Base-by-base conservation (phyloP, 2,888 invertebrate species). In the Steromphala cineraria region DNA sequence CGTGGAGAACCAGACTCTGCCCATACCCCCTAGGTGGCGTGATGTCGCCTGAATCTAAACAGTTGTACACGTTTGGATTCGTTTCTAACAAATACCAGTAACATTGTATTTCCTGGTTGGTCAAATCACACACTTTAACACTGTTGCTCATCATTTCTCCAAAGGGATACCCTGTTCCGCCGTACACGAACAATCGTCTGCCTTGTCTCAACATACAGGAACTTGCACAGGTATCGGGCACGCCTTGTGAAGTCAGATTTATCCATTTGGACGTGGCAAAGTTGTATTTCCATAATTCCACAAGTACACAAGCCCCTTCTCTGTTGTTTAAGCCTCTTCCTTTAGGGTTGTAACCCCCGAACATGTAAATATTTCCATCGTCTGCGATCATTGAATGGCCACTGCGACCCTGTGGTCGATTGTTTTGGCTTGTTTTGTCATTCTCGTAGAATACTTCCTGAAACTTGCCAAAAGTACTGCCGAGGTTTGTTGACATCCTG, bases 141-240 rank as follows among this genome's bases (percentile, higher is more conserved):
- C 97, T 84, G 80, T 87, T 98, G 90, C 97, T 97, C 90, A 97
- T 96, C 83, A 95, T 95, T 78, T 95, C 95, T 1, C 98, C 98
- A 93, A 98, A 98, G 0, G 98, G 98, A 82, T 96, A 96, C 2
- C 97, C 97, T n/a, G 98, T 98, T 0, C 98, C 98, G n/a, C 98
- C 98, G 94, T 96, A 97, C 79, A 98, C 96, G 94, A 97, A 95
- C 91, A 98, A 80, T 52, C 87, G 81, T 40, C 88, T 85, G 53
- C 85, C 83, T 0, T 79, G 80, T 13, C 86, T 81, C 8, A 77
- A 78, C 31, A 87, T 75, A 31, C 82, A 86, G 0, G 87, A 82
- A 0, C 86, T 86, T 0, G 88, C 88, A 82, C 87, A 87, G 10
- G 88, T 86, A 24, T 67, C 31, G 19, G 88, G 85, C 28, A 80